These are phyloP conservation scores for Linnaemya vulpina DNA, from an alignment of 2,888 invertebrate genomes.

Conservation along the genomic window DNA sequence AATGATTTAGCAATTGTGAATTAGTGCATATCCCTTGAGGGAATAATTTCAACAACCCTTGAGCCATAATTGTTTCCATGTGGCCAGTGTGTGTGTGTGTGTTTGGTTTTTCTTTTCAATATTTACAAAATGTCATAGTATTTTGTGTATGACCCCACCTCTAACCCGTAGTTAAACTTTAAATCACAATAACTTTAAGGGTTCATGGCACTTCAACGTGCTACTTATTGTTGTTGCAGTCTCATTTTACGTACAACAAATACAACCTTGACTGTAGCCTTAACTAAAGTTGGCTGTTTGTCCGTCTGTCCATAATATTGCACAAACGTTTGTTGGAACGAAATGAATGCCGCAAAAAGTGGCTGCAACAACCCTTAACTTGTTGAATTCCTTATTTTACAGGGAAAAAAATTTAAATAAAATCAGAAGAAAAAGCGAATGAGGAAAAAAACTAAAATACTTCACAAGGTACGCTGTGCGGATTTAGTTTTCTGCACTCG, in stretches of 20 bases:
- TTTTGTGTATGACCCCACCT: conserved; percentile 77
- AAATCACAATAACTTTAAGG: conserved; percentile 75
- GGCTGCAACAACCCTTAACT: conserved; percentile 79
- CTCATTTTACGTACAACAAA: conserved; percentile 24
- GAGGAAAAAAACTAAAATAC: conserved; percentile 52
- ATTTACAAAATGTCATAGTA: conserved; percentile 66
- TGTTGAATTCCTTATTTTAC: conserved; percentile 76
- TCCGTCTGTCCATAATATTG: conserved; percentile 53
- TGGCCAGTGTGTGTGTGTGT: neutral
- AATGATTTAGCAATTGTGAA: conserved; percentile 52
- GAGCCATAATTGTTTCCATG: neutral
- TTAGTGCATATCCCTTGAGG: conserved; percentile 76
- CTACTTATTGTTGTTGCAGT: conserved; percentile 49
- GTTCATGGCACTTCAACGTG: conserved; percentile 78
- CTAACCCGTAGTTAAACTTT: conserved; percentile 76
- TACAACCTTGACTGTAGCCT: conserved; percentile 65
- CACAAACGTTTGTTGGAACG: conserved; percentile 53
- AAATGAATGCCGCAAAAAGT: conserved; percentile 71
- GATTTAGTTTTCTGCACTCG: conserved; percentile 72
- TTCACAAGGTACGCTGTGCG: conserved; percentile 64
- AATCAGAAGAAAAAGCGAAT: conserved; percentile 34
- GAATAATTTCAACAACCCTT: conserved; percentile 73
- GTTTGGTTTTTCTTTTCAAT: neutral
- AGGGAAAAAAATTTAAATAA: conserved; percentile 34
- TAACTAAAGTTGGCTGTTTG: conserved; percentile 54